Evolutionary conservation across 2,797 vertebrate genomes (phyloP), one percentile per base, ranked within the genome.

Genomic region (Orientallactaga sibirica): DNA sequence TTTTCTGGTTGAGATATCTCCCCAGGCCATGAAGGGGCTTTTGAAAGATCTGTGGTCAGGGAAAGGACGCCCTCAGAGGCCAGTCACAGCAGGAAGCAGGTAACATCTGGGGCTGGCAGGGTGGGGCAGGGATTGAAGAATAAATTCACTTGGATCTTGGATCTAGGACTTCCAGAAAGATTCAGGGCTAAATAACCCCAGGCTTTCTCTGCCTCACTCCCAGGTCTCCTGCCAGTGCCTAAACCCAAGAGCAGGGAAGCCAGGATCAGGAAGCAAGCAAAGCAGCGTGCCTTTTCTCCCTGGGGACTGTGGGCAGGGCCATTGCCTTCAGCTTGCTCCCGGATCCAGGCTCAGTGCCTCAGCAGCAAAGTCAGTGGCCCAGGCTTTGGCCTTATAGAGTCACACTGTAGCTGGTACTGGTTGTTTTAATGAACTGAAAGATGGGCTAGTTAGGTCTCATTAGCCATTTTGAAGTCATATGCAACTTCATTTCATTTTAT

Each of bases 401-500:
- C 18, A 74, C 22, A 1, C 14, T 24, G 33, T 8, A 2, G 0
- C 27, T 7, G 18, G 27, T 55, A 1, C 41, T 11, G 11, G 16
- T 9, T 87, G 7, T 18, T n/a, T 62, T 15, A 43, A n/a, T 8
- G 6, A 62, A 58, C 14, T 19, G 1, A 15, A 7, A 16, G 58
- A 37, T 66, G 27, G 8, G 41, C 62, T 43, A 29, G 37, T 25
- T 9, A 87, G 58, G 22, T 20, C 71, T 76, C 61, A 48, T 27
- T 76, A 48, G 41, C 7, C 0, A 2, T 20, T 33, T 2, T n/a
- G 20, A 52, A 76, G 24, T 66, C 73, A 52, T 16, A 66, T 1
- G 43, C 29, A n/a, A n/a, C 37, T 64, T 43, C 9, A 66, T 76
- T 48, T 76, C 16, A 62, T 48, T 48, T 33, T 33, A 18, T 66